Evolutionary conservation across 2,113 vertebrate species (phyloP).

Genomic region (Melanerpes formicivorus): DNA sequence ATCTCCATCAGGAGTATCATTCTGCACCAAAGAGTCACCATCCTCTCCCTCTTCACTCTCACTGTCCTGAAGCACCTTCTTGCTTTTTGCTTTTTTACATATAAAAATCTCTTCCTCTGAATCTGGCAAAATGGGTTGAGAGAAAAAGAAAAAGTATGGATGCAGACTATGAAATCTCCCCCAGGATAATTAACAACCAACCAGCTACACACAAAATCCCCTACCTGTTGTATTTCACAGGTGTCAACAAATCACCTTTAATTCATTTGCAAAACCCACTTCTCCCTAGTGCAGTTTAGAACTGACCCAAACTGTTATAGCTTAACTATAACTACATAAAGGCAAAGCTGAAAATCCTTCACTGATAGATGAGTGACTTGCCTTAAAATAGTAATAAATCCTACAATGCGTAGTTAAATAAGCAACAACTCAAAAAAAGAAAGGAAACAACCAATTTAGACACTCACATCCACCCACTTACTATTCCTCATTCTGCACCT

Average conservation of each 20-base stretch:
- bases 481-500: not conserved
- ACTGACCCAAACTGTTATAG: not conserved
- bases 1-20: conserved; percentile 25
- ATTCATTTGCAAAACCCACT: not conserved
- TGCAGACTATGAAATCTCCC: not conserved
- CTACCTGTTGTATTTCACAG: not conserved
- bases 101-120: conserved; percentile 89
- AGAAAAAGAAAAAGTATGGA: not conserved
- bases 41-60: conserved; percentile 83
- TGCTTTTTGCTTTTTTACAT: conserved; percentile 79
- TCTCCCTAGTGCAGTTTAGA: not conserved
- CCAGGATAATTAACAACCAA: not conserved
- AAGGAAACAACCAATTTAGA: not conserved
- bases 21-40: not conserved
- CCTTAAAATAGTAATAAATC: not conserved
- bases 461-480: not conserved
- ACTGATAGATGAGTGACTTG: not conserved
- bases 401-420: not conserved
- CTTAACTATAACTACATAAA: not conserved
- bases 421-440: not conserved
- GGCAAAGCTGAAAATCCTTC: conserved; percentile 22
- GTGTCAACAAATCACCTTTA: not conserved
- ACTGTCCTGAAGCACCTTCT: conserved; percentile 86
- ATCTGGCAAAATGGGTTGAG: conserved; percentile 66
- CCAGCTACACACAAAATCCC: not conserved